Base-by-base conservation (phyloP, 1,140 invertebrate genomes). In the Eupristina koningsbergeri region DNA sequence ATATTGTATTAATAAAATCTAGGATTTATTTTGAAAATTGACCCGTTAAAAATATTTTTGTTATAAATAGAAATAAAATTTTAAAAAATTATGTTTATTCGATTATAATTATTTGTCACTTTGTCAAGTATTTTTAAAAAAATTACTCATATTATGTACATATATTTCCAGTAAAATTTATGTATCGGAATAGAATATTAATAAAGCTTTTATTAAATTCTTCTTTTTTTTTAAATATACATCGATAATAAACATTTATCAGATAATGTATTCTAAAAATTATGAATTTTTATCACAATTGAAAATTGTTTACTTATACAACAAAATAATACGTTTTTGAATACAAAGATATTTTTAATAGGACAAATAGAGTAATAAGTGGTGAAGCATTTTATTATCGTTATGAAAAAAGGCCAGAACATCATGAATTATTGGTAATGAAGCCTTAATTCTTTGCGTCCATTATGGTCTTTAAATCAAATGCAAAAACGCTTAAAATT, bases 1-100 rank as follows among this genome's bases (percentile, higher is more conserved):
- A 58, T 84, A 80, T 80, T 84, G 74, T 81, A 77, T 85, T 85
- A 85, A 81, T 80, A 80, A 85, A 64, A 61, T 76, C 31, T 85
- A 85, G 84, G 63, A 71, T 81, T 67, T 81, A 69, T 75, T 80
- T 80, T 61, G 1, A 71, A 85, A 45, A 78, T 41, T 53, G 31
- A 15, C 61, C 50, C 9, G 22, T 34, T 85, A 64, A 85, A 81
- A n/a, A 80, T 84, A 80, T 85, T 85, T 85, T 85, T 81, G 36
- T 61, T 67, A 41, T 41, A 41, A 71, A 1, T n/a, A 13, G 9
- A 17, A 50, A 50, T 11, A 45, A 45, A 45, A 7, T 45, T 45
- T 45, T 45, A 45, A 45, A 45, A 45, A 5, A 45, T 7, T 45
- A 7, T 11, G 5, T 7, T 45, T 45, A 45, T 45, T 45, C 11